A percentile compares a stretch with the other conserved stretches of the same genome.
Conservation (phyloP, 2,797 vertebrate species). For the Philypnodon macrostomus region DNA sequence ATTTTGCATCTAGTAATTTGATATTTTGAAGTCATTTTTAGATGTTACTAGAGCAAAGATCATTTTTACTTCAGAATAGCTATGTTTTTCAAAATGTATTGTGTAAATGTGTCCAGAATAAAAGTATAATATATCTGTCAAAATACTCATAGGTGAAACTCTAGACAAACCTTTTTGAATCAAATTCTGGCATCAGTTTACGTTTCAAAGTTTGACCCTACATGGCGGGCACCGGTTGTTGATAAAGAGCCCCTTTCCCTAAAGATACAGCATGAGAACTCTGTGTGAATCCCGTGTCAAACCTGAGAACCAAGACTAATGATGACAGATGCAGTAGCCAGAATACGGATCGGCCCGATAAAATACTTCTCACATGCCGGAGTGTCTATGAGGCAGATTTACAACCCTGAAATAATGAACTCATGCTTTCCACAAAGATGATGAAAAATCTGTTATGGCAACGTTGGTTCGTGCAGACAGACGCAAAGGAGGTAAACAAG, state of each 20-base stretch:
- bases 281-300: slow-evolving; percentile 18
- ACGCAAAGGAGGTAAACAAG: slow-evolving; percentile 38
- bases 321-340: slow-evolving; percentile 41
- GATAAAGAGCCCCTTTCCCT: slow-evolving; percentile 57
- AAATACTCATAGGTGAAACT: slow-evolving; percentile 58
- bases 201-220: slow-evolving; percentile 65
- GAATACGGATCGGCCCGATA: slow-evolving; percentile 30
- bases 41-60: no score
- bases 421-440: slow-evolving; percentile 2
- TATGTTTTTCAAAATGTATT: no score
- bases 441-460: slow-evolving; percentile 32
- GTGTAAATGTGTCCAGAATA: no score
- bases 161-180: slow-evolving; percentile 59
- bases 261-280: slow-evolving; percentile 59
- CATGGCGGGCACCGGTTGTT: slow-evolving; percentile 61
- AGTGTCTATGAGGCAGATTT: slow-evolving; percentile 35
- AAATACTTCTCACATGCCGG: slow-evolving; percentile 31
- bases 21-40: no score
- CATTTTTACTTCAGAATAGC: no score
- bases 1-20: no score
- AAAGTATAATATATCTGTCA: no score
- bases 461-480: slow-evolving; percentile 13
- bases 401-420: slow-evolving; percentile 33
- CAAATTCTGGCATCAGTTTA: slow-evolving; percentile 61
- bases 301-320: slow-evolving; percentile 30